Evolutionary conservation across 2,888 invertebrate genomes (phyloP), one percentile per base, ranked within the genome.

Genomic region (Lasioglossum malachurum): DNA sequence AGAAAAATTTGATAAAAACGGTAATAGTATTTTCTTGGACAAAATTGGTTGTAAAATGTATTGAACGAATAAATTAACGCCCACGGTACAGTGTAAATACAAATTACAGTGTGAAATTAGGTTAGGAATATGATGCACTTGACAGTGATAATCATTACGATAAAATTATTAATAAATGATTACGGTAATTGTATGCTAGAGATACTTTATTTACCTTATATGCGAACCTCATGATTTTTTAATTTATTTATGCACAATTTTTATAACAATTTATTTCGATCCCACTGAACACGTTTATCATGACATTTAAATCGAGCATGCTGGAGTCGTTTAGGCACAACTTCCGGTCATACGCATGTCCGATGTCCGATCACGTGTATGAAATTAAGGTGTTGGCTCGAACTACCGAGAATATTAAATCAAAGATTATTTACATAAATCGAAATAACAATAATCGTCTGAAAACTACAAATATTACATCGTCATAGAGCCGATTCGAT

Each of bases 221-320:
- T 2, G 96, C 94, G 92, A 96, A 96, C 92, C 96, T 96, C 96
- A 96, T 96, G 53, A 44, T 89, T 41, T 1, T 57, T 80, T 44
- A 46, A 38, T 46, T 19, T 35, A 12, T 53, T 19, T 64, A 44
- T 44, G 27, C 31, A 44, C n/a, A n/a, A n/a, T 7, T 72, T 57
- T 67, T 44, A n/a, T 8, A 38, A 16, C 44, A 78, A 69, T 82
- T 67, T 57, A 7, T n/a, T 64, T 60, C 23, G 38, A 41, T 67
- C 16, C 69, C 80, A 19, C 16, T 2, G 23, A 87, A 44, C 88
- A 89, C 87, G 81, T 84, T 89, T 73, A 77, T 23, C 46, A 73
- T 53, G 44, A 78, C 75, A 72, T 85, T 89, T 87, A 60, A 88
- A 88, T 80, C 72, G 14, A 69, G 31, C 41, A 64, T 75, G 44